Percentiles rank a stretch among this genome's conserved stretches.
These are phyloP conservation scores for Dendrophyllia cribrosa DNA, from an alignment of 64 coral and sea anemone genomes.

Conservation along the genomic window DNA sequence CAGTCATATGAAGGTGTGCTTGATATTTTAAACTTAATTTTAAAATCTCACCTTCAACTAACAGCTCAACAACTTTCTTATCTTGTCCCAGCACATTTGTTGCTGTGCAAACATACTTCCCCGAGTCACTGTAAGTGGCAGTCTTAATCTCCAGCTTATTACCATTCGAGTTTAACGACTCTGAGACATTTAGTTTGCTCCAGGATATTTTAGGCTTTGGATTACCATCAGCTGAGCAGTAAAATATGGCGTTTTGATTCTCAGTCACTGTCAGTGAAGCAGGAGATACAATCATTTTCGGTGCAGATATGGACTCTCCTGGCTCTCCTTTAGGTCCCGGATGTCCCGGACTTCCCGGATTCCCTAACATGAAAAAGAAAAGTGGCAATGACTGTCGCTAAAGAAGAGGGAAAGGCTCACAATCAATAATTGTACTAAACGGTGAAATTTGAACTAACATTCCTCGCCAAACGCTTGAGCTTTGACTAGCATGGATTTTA, in stretches of 20 bases:
- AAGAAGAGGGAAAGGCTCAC: too few relatives aligned
- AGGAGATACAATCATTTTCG: too few relatives aligned
- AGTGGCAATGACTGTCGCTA: too few relatives aligned
- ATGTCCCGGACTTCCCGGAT: too few relatives aligned
- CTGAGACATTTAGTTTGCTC: conserved; percentile 33
- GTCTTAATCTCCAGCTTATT: not conserved
- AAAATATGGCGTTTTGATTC: conserved; percentile 23
- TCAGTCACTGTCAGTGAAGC: conserved; percentile 24
- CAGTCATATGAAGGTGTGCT: not conserved
- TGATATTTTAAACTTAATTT: not conserved
- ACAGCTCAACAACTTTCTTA: not conserved
- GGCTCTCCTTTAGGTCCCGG: too few relatives aligned
- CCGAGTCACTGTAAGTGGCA: conserved; percentile 16
- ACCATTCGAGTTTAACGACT: not conserved
- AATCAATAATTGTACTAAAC: too few relatives aligned
- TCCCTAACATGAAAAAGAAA: too few relatives aligned
- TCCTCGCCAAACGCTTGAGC: too few relatives aligned
- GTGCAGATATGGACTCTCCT: too few relatives aligned
- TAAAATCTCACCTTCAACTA: conserved; percentile 27
- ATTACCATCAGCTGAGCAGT: conserved; percentile 42
- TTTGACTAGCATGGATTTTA: too few relatives aligned
- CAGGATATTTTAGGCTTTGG: conserved; percentile 23
- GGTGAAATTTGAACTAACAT: too few relatives aligned
- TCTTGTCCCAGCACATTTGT: conserved; percentile 28
- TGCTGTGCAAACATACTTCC: conserved; percentile 38